These are phyloP conservation scores for Antennarius striatus DNA, from an alignment of 2,113 vertebrate species.

Conservation along the genomic window DNA sequence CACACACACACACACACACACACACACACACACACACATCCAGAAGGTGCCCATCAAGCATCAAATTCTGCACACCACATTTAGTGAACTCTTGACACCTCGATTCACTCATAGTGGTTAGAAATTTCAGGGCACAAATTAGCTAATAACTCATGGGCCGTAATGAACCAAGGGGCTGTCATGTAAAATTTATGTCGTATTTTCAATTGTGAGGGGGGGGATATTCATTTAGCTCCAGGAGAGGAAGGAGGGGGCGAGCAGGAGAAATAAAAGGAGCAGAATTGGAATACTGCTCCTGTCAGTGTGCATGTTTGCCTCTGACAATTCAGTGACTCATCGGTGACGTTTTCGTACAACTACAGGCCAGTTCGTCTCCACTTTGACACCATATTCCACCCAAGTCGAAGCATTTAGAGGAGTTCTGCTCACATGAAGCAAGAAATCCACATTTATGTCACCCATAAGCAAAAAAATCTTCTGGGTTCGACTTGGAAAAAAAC, in stretches of 20 bases:
- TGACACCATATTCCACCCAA: not conserved
- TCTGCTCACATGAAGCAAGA: too few relatives aligned
- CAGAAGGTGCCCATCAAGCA: constrained; percentile 67
- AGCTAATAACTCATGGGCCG: constrained; percentile 76
- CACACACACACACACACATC: constrained; percentile 2
- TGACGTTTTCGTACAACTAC: constrained; percentile 9
- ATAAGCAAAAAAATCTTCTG: not conserved
- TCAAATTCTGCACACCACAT: constrained; percentile 65
- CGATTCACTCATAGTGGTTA: constrained; percentile 74
- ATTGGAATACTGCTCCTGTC: constrained; percentile 22
- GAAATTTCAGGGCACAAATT: constrained; percentile 76
- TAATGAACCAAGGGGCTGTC: constrained; percentile 75
- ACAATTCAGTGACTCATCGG: constrained; percentile 12
- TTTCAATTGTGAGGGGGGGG: constrained; percentile 60
- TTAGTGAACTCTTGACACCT: constrained; percentile 72
- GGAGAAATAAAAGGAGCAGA: constrained; percentile 33
- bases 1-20: constrained; percentile 9
- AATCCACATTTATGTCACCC: not conserved
- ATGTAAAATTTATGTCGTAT: constrained; percentile 73
- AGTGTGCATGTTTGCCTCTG: constrained; percentile 3
- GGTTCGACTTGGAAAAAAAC: too few relatives aligned
- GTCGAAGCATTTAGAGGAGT: too few relatives aligned
- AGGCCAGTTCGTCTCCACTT: not conserved
- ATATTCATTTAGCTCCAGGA: constrained; percentile 63
- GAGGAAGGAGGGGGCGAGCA: constrained; percentile 31